Evolutionary conservation across 2,888 invertebrate genomes (phyloP).

Genomic region (Nemoura dubitans): DNA sequence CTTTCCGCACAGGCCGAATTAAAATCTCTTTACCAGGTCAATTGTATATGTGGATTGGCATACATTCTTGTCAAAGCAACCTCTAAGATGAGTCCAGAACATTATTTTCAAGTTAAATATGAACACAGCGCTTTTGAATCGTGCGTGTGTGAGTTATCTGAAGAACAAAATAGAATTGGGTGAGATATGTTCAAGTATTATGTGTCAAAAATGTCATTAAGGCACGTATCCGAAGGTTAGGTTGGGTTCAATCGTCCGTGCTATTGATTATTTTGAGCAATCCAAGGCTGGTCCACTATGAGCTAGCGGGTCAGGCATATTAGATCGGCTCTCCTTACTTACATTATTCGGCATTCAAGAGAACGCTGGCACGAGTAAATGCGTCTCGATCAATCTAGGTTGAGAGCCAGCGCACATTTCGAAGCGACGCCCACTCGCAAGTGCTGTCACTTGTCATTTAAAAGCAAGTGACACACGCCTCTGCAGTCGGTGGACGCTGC

Average conservation of each 20-base stretch:
- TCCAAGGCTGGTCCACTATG: neutral
- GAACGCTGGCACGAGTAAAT: neutral
- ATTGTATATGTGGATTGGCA: no score
- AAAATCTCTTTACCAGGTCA: no score
- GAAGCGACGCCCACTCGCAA: neutral
- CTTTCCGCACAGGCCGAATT: no score
- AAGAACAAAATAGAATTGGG: no score
- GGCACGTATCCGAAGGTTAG: no score
- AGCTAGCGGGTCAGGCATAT: neutral
- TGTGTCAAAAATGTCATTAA: no score
- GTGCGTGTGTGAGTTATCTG: no score
- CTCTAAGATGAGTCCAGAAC: no score
- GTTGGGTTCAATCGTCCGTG: neutral
- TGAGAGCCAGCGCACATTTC: neutral
- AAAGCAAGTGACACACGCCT: neutral
- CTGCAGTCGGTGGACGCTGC: neutral
- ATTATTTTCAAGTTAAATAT: no score
- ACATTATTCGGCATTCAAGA: neutral
- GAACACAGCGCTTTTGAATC: no score
- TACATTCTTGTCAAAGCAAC: no score
- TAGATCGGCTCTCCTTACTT: neutral
- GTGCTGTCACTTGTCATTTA: neutral
- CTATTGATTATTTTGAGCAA: neutral
- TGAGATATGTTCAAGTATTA: no score
- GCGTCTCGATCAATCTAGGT: neutral